These are phyloP conservation scores for Ceuthmochares aereus DNA, from an alignment of 2,113 vertebrate species.

Conservation along the genomic window DNA sequence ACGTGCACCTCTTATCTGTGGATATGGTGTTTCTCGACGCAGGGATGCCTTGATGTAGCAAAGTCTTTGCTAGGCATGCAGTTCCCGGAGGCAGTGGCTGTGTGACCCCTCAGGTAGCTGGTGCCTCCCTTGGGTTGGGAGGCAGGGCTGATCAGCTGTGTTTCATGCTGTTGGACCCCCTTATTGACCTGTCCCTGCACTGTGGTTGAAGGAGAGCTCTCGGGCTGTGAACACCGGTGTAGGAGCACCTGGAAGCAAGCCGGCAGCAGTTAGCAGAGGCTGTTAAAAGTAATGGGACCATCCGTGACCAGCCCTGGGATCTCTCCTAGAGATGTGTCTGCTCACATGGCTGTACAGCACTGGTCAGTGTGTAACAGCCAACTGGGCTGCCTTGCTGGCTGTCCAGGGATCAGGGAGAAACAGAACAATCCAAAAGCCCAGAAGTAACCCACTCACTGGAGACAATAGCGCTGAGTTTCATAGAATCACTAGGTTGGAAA, in stretches of 20 bases:
- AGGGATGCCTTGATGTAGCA: not conserved
- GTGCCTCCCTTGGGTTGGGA: not conserved
- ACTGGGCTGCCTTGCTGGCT: not conserved
- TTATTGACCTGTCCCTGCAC: not conserved
- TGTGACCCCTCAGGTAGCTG: not conserved
- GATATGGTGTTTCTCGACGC: not conserved
- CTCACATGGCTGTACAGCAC: rapidly evolving
- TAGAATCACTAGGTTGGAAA: too few relatives aligned
- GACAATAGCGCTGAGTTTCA: not conserved
- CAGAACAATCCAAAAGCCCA: not conserved
- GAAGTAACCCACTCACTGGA: rapidly evolving
- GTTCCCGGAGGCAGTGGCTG: not conserved
- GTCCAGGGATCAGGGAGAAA: not conserved
- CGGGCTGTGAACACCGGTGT: not conserved
- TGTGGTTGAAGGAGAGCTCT: not conserved
- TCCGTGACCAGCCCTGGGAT: not conserved
- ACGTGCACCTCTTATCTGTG: rapidly evolving
- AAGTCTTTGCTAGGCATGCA: rapidly evolving
- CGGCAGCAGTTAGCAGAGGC: not conserved
- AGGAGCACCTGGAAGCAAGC: not conserved
- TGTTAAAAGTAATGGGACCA: not conserved
- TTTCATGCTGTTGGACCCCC: not conserved
- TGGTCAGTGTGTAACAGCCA: rapidly evolving
- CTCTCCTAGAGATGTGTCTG: rapidly evolving
- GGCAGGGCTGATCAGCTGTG: not conserved